Conservation (phyloP, 2,888 invertebrate species). For the Isoperla grammatica region DNA sequence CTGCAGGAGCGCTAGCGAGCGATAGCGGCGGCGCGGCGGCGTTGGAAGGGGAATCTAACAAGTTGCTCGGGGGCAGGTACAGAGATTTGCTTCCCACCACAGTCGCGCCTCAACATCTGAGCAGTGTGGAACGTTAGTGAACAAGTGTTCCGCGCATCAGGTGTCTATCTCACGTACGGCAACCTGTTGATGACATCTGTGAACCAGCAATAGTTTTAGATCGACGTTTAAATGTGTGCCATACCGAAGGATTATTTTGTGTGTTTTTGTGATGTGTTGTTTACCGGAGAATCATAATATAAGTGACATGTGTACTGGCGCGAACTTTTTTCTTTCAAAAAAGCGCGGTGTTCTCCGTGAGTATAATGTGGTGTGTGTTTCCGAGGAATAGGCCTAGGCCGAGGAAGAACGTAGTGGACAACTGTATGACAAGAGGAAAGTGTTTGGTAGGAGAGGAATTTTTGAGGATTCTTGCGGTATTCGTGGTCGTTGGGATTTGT, state of each 20-base stretch:
- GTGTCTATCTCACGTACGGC: too few species aligned
- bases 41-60: too few species aligned
- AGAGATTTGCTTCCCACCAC: too few species aligned
- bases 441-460: neutral
- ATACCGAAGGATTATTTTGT: neutral
- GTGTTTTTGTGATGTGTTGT: neutral
- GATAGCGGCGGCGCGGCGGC: too few species aligned
- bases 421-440: conserved; percentile 4
- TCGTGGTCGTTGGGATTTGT: neutral
- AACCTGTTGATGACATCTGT: too few species aligned
- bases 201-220: too few species aligned
- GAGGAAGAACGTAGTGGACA: neutral
- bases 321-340: neutral
- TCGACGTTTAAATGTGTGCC: neutral
- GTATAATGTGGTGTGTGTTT: neutral
- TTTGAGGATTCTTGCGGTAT: neutral
- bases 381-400: neutral
- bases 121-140: too few species aligned
- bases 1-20: too few species aligned
- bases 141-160: too few species aligned
- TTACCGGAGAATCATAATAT: neutral
- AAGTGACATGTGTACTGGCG: neutral
- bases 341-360: neutral
- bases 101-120: too few species aligned
- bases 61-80: too few species aligned